A percentile compares a stretch with the other conserved stretches of the same genome.
These are phyloP conservation scores for Henricia sp. DNA, from an alignment of 53 echinoderm and acorn worm genomes.

Conservation along the genomic window DNA sequence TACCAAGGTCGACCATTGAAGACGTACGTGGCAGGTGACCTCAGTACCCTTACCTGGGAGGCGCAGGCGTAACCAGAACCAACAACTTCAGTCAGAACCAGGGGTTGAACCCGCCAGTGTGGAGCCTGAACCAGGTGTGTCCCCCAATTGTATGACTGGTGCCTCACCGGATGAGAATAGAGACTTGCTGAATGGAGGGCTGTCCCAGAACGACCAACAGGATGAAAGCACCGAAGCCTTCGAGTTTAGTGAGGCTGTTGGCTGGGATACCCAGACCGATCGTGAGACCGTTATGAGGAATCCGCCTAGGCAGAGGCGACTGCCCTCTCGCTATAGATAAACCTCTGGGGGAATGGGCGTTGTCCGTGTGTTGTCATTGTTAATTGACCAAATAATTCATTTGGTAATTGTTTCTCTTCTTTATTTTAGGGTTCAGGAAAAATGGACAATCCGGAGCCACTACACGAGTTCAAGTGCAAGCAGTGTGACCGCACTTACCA, in stretches of 20 bases:
- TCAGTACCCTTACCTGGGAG: neutral
- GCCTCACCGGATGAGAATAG: neutral
- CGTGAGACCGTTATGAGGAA: conserved; percentile 8
- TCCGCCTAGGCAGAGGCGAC: conserved; percentile 26
- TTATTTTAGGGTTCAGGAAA: neutral
- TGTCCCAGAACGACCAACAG: neutral
- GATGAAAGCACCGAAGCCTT: neutral
- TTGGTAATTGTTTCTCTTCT: neutral
- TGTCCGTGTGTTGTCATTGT: neutral
- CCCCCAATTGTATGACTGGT: neutral
- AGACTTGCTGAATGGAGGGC: neutral
- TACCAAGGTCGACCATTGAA: neutral
- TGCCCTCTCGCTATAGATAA: conserved; percentile 1
- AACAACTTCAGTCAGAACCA: neutral
- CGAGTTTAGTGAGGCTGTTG: neutral
- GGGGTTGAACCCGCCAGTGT: neutral
- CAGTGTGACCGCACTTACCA: neutral
- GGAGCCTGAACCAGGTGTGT: neutral
- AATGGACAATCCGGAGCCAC: neutral
- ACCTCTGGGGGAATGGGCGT: neutral
- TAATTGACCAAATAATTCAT: neutral
- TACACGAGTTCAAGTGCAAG: conserved; percentile 2
- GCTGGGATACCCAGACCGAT: neutral
- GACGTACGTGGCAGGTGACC: neutral
- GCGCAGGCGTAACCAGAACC: neutral